Evolutionary conservation across 2,113 vertebrate genomes (phyloP), one percentile per base, ranked within the genome.

Genomic region (Cottus gobio): DNA sequence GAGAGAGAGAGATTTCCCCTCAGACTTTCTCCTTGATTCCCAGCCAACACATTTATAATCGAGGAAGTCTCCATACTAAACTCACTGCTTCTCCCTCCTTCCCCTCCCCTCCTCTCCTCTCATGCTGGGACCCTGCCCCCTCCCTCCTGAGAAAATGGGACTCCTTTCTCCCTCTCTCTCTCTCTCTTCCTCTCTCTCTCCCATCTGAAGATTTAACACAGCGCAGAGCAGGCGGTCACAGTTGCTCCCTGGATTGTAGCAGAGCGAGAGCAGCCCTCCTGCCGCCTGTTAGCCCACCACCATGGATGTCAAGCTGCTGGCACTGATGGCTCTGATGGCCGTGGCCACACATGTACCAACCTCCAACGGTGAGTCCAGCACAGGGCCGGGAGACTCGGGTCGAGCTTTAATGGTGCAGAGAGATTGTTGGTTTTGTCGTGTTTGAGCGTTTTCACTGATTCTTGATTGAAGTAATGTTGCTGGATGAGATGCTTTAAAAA

Each of bases 221-320:
- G 83, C 8, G 44, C 80, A 50, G 86, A 89, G 89, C 22, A 3
- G 46, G 77, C 75, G 57, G 86, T 84, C 94, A 92, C 91, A 94
- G 79, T 91, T 63, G 87, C 71, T 86, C 56, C 75, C 87, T 91
- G 93, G 93, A 95, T 91, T 90, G 86, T 94, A 93, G 77, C 84
- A 79, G 91, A 84, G 62, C 12, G 76, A 80, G 74, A 65, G 62
- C 60, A 87, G 81, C 63, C 85, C 83, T 65, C 87, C 83, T 85
- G 83, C 78, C 87, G 86, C 80, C 77, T 60, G 79, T 39, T 18
- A 63, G 20, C 50, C 80, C 78, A 50, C 84, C 68, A 73, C 77
- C 90, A 99, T 99, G 97, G 96, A 97, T 84, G 84, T 95, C 92
- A 97, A 96, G 89, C 93, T 96, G 66, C 85, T 97, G 84, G 91